A percentile compares a stretch with the other conserved stretches of the same genome.
Evolutionary conservation across 2,888 invertebrate genomes (phyloP).

Genomic region (Sminthurinus aureus): DNA sequence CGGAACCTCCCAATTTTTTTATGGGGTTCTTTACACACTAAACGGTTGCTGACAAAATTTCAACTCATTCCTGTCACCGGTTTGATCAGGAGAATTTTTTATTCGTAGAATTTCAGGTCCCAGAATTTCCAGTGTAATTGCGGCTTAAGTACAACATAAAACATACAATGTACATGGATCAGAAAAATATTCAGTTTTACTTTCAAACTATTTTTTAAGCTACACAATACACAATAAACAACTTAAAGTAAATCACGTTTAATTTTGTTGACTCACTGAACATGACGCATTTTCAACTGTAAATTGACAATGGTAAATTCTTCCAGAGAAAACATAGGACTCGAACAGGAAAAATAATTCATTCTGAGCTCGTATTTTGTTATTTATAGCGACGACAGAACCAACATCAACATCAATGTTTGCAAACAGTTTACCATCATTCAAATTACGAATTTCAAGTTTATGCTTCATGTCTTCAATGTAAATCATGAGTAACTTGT

Average conservation of each 20-base stretch:
- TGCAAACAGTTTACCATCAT: slow-evolving; percentile 26
- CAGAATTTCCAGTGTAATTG: no score
- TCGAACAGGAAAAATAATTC: slow-evolving; percentile 34
- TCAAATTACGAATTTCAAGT: slow-evolving; percentile 29
- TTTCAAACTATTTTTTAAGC: no score
- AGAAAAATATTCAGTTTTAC: no score
- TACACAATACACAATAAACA: no score
- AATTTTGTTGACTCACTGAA: slow-evolving; percentile 1
- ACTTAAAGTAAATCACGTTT: no score
- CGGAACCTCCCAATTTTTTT: no score
- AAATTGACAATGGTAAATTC: slow-evolving; percentile 30
- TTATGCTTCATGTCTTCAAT: slow-evolving; percentile 15
- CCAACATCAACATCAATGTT: slow-evolving; percentile 16
- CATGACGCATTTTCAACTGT: slow-evolving; percentile 12
- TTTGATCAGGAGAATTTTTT: no score
- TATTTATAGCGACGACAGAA: slow-evolving; percentile 13
- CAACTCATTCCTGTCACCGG: no score
- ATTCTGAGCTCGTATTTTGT: not conserved
- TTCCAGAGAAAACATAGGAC: slow-evolving; percentile 7
- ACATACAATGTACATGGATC: no score
- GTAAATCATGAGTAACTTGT: slow-evolving; percentile 28
- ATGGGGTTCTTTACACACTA: not conserved
- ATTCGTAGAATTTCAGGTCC: no score
- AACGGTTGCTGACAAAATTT: no score
- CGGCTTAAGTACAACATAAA: no score